Evolutionary conservation across 1,140 invertebrate genomes (phyloP), one percentile per base, ranked within the genome.

Genomic region (Cecropterus lyciades): DNA sequence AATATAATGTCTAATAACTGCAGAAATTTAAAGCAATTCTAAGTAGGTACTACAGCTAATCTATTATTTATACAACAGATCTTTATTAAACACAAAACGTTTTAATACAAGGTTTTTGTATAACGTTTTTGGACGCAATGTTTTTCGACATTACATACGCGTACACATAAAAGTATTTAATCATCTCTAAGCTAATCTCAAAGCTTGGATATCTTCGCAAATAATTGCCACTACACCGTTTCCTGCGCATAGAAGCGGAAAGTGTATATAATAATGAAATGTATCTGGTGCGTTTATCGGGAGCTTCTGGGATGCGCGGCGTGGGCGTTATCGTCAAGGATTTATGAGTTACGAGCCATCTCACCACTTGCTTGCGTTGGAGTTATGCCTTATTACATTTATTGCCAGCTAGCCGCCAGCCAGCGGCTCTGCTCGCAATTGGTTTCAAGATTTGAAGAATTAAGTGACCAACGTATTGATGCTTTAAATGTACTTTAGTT

Each of bases 271-370:
- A 62, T 62, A 49, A 63, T 63, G 48, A 52, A 63, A 63, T 51
- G 60, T 63, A 63, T 62, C 59, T 62, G 48, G 59, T 49, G 37
- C 27, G 59, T 62, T 62, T 62, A 62, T 62, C 59, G 59, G 11
- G 59, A 49, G 59, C 59, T 62, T 62, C 59, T 62, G 59, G 59
- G 59, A 62, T 62, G 46, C 59, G 59, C 59, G 30, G 59, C 59
- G 48, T 63, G 59, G 48, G 59, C 48, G 59, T 37, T 63, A 63
- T 52, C 46, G 37, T 4, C 8, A 9, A 42, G 48, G 17, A 52
- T 63, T 63, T 63, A 63, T 63, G 48, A 63, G 33, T 63, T 63
- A 63, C 20, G 48, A 63, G 33, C 59, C 33, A 51, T 52, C 59
- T 63, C 33, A 63, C 46, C 37, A 63, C 48, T 63, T 52, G 59